Base-by-base conservation (phyloP, 2,113 vertebrate species). In the Sinocyclocheilus anshuiensis region DNA sequence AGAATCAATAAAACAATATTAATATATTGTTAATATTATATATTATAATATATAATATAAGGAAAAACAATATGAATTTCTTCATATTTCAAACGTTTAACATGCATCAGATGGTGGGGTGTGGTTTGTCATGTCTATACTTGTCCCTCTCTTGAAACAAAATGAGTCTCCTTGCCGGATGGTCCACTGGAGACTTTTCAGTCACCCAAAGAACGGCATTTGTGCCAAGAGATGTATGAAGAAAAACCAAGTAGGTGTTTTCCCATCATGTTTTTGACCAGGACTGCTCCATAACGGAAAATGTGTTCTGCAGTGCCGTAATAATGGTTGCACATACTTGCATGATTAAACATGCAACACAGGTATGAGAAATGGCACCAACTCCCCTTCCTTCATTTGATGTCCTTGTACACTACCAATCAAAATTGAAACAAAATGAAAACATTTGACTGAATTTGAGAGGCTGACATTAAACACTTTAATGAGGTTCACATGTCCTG, bases 91-190 rank as follows among this genome's bases (percentile, higher is more conserved):
- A 78, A 57, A 78, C 16, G 6, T 22, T 59, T 36, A 59, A n/a
- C 18, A 15, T 13, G 1, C 9, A 39, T 39, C 16, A n/a, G 6
- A 5, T 36, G 5, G 22, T 24, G 22, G 53, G 78, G 78, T 24
- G 78, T 80, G 22, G 78, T 42, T 80, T 80, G 36, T 81, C 39
- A 48, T 48, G 79, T 24, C 39, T 12, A 1, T 63, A 67, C 59
- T 20, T 67, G 79, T 18, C 59, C 59, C 6, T 29, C 36, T 9
- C 22, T 24, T 42, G 39, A 26, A 65, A 81, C 59, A 63, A 81
- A 42, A 16, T n/a, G 8, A 26, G 45, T 78, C 4, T 36, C 20
- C 53, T 6, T 78, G 50, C 53, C 4, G 29, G 26, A 78, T 78
- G 18, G 16, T 61, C 11, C 33, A 42, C 77, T 24, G 12, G 33